Conservation (phyloP, 2,888 invertebrate genomes). For the Andricus curvator region DNA sequence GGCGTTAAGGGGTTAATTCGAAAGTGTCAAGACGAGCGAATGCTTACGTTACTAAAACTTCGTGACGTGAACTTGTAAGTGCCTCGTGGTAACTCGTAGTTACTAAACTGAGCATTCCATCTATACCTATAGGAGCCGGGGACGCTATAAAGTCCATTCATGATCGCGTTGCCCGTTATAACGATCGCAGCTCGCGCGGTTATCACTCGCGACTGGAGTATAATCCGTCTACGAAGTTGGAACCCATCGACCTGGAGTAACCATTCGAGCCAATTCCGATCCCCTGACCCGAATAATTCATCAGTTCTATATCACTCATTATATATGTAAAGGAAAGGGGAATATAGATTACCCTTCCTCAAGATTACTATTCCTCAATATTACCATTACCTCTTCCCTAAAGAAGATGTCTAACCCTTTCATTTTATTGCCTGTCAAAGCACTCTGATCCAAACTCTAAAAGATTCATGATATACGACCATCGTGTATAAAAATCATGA, state of each 20-base stretch:
- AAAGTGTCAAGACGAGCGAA: background rate
- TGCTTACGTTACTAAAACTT: slow-evolving; percentile 17
- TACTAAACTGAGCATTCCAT: slow-evolving; percentile 67
- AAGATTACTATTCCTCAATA: slow-evolving; percentile 28
- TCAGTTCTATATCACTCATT: background rate
- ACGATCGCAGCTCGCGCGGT: slow-evolving; percentile 54
- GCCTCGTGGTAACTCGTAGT: slow-evolving; percentile 56
- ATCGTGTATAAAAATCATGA: background rate
- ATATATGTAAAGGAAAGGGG: background rate
- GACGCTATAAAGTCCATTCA: slow-evolving; percentile 71
- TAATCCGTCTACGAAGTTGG: slow-evolving; percentile 39
- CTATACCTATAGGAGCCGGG: slow-evolving; percentile 63
- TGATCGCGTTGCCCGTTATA: slow-evolving; percentile 65
- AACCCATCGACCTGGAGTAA: slow-evolving; percentile 24
- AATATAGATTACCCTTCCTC: slow-evolving; percentile 33
- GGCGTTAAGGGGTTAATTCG: background rate
- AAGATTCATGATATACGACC: background rate
- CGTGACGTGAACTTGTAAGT: slow-evolving; percentile 39
- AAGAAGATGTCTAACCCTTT: slow-evolving; percentile 77
- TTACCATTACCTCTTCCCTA: slow-evolving; percentile 52
- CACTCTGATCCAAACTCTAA: slow-evolving; percentile 54
- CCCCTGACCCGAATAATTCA: slow-evolving; percentile 1
- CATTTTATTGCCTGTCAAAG: slow-evolving; percentile 78
- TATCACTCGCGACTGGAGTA: slow-evolving; percentile 35
- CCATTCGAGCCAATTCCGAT: slow-evolving; percentile 16